Evolutionary conservation across 2,113 vertebrate species (phyloP), one percentile per base, ranked within the genome.

Genomic region (Struthidea cinerea): DNA sequence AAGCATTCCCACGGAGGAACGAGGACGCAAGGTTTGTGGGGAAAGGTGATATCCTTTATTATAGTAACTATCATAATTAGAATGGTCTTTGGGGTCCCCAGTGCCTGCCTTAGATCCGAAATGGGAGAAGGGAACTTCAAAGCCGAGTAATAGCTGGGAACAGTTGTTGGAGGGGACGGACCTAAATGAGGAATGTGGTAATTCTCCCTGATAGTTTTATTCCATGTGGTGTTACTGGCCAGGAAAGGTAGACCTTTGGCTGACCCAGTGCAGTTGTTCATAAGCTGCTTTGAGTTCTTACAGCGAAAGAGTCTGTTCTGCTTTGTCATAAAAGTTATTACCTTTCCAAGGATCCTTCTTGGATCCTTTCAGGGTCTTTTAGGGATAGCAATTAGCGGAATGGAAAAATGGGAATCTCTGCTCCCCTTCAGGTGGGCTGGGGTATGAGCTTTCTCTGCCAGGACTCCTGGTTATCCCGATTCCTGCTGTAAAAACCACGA

Each of bases 241-340:
- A 81, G 83, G 90, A 93, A 96, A 96, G 95, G 94, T 92, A 94
- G 83, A 90, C 86, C 95, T 96, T 93, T 97, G 94, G 91, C 96
- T 96, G 93, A 95, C 90, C 89, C 39, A 63, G 23, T 41, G 57
- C 26, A 80, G 71, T 92, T 75, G 78, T 39, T 93, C 50, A 65
- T 80, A 50, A 94, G 85, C 83, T 92, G 57, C 86, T 94, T 94
- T 74, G 71, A 93, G 64, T 80, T 89, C 84, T 79, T 68, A n/a
- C 11, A 70, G 67, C 7, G 9, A 74, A 83, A 35, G 15, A 77
- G 41, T 27, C 82, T 55, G 52, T 76, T 89, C 81, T 92, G 75
- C 85, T 94, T 84, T 93, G 93, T 84, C 76, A 87, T 41, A 7
- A 80, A 80, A 81, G 50, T 65, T 79, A n/a, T 46, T 63, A 67